Evolutionary conservation across 2,888 invertebrate species (phyloP), one percentile per base, ranked within the genome.

Genomic region (Carcina quercana): DNA sequence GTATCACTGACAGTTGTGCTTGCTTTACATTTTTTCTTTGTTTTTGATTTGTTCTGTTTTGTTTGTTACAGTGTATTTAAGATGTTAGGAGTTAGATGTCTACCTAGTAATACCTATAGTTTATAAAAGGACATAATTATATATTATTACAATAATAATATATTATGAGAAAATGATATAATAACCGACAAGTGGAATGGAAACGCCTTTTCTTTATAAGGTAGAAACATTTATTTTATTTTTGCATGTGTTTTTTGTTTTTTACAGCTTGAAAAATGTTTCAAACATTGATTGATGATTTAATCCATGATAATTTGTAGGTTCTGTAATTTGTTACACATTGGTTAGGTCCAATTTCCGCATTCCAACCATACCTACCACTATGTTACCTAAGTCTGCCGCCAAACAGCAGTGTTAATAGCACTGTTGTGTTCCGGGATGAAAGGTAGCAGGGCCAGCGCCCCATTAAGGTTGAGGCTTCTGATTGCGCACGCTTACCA

Each of bases 141-240:
- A 78, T 82, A 80, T 82, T 80, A 82, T 83, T 82, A 78, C 71
- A 76, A 75, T 80, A 83, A 80, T 80, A 82, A 79, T 82, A 80
- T 82, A 79, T 82, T 80, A 71, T 72, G 69, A 72, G 59, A 65
- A 61, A 58, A 59, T 52, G 59, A 55, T 58, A 60, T 65, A 71
- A 70, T 62, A 59, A 62, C 66, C 55, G 59, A 53, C 68, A 69
- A 71, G 65, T 74, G 73, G 67, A 75, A 70, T 43, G 69, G 70
- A 78, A 64, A 55, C 70, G 59, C 66, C 75, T 78, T 78, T 70
- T 63, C 56, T 64, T 70, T 58, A 61, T 49, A 73, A 80, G 82
- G 80, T 80, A 79, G 71, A 50, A 49, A 47, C 48, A 56, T 55
- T 57, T 59, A 42, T 57, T 60, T 55, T 58, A 37, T 40, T 49